Percentiles rank a stretch among this genome's conserved stretches.
phyloP scores from a whole-genome alignment of 2,797 vertebrate genomes.

The Petrocephalus schoutedeni region DNA sequence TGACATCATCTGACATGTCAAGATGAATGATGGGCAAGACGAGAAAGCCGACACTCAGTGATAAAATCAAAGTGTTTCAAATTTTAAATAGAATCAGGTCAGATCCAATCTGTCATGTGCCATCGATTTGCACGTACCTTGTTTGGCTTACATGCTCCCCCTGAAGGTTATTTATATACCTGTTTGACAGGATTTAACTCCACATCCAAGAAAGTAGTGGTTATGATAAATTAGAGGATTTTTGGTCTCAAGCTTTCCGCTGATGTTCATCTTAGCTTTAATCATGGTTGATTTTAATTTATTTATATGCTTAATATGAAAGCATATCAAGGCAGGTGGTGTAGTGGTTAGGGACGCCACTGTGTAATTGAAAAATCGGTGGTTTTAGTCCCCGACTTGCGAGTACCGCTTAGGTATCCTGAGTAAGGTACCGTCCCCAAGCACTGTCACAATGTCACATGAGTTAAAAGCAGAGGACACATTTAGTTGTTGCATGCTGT shows the following conservation, averaged over 20 bases:
- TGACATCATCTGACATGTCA: conserved; percentile 33
- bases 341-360: too few species aligned
- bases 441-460: too few species aligned
- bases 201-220: background rate
- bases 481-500: too few species aligned
- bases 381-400: too few species aligned
- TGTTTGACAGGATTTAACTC: background rate
- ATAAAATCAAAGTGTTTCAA: conserved; percentile 1
- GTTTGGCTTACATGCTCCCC: background rate
- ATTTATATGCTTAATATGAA: background rate
- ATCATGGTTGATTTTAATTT: background rate
- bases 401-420: too few species aligned
- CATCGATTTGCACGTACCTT: background rate
- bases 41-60: conserved; percentile 28
- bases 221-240: background rate
- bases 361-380: too few species aligned
- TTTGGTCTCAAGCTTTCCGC: background rate
- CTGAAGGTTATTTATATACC: background rate
- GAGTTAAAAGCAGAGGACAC: too few species aligned
- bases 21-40: conserved; percentile 36
- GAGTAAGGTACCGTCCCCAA: too few species aligned
- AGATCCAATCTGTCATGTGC: background rate
- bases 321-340: background rate
- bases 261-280: background rate
- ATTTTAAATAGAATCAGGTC: conserved; percentile 12